Base-by-base conservation (phyloP, 2,888 invertebrate species). In the Ophonus ardosiacus region DNA sequence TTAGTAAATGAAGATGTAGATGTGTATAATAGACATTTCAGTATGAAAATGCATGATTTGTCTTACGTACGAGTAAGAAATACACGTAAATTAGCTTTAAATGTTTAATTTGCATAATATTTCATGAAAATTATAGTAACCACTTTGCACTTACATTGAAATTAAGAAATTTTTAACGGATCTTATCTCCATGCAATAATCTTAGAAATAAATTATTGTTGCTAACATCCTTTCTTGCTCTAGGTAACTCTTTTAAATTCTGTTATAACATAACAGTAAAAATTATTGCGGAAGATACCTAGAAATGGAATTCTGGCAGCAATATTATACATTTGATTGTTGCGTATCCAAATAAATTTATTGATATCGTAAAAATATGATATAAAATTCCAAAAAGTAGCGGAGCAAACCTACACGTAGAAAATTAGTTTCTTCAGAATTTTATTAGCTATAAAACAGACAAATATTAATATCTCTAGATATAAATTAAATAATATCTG, bases 331-430 rank as follows among this genome's bases (percentile, higher is more conserved):
- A 31, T 68, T 68, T 68, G 68, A 68, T 68, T 68, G 68, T 68
- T 68, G 24, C 68, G 68, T 68, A 31, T 38, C 38, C 38, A 68
- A 68, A 68, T 68, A 68, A 68, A 68, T 68, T 68, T 68, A 68
- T 68, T 68, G 68, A 68, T 68, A 68, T 68, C 68, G 38, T 68
- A 68, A 68, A 68, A 68, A 68, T 68, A 68, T 68, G 68, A 68
- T 68, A 68, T 68, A 68, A 68, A 68, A 68, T 68, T 68, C 15
- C n/a, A 68, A 68, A 68, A 68, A 68, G 38, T 68, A 68, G 68
- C 68, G 68, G 68, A 68, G 68, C 68, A 68, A 68, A 68, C 68
- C 68, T 68, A 68, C 68, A 68, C 68, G 38, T 68, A 68, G n/a
- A 68, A 68, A 68, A 68, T 68, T 68, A 68, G 68, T 68, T 68